Evolutionary conservation across 2,113 vertebrate genomes (phyloP).

Genomic region (Scartelaos histophorus): DNA sequence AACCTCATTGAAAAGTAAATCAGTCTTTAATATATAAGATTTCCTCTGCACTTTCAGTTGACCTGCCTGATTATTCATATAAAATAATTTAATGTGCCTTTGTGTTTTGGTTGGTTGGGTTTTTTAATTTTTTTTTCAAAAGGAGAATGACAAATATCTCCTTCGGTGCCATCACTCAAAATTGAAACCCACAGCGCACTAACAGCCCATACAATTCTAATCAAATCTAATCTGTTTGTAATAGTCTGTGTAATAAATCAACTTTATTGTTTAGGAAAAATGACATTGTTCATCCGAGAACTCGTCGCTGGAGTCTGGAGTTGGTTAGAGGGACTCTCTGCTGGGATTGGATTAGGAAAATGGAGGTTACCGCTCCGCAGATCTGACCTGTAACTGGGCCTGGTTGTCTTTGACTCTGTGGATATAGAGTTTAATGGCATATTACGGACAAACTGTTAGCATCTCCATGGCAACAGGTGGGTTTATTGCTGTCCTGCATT

Average conservation of each 20-base stretch:
- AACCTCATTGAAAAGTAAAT: conserved; percentile 27
- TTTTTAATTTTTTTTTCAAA: neutral
- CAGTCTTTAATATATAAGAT: conserved; percentile 28
- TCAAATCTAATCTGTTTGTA: conserved; percentile 12
- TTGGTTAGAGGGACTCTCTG: no score
- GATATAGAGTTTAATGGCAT: no score
- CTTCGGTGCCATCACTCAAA: conserved; percentile 8
- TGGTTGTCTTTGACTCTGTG: no score
- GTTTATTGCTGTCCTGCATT: no score
- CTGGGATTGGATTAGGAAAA: no score
- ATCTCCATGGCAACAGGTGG: no score
- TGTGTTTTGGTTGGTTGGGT: neutral
- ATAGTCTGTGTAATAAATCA: conserved; percentile 25
- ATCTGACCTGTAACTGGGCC: no score
- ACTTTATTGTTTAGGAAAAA: conserved; percentile 12
- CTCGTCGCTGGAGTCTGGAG: no score
- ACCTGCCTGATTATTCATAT: conserved; percentile 10
- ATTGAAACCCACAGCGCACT: conserved; percentile 1
- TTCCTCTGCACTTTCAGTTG: neutral
- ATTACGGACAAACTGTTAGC: no score
- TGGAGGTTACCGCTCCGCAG: no score
- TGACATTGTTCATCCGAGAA: no score
- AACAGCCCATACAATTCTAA: conserved; percentile 20
- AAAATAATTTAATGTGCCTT: conserved; percentile 15
- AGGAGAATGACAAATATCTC: neutral